phyloP scores from a whole-genome alignment of 2,888 invertebrate genomes.

The Drosophila cognata region DNA sequence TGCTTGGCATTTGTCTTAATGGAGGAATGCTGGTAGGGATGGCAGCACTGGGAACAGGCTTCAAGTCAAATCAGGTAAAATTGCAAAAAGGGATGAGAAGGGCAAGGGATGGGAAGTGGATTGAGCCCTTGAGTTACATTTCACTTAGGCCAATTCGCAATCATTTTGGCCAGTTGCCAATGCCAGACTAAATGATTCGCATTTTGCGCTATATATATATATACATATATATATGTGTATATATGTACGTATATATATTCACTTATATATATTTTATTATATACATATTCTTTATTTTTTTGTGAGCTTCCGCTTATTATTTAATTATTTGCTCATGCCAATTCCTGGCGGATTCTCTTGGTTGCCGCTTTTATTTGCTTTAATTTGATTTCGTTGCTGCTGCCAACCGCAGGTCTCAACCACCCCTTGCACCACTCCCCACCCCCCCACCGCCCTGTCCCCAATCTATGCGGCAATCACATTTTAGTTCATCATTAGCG shows the following conservation, averaged over 20 bases:
- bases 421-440: background rate
- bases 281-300: background rate
- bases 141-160: slow-evolving; percentile 44
- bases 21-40: background rate
- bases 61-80: slow-evolving; percentile 47
- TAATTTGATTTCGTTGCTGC: slow-evolving; percentile 71
- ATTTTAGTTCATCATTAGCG: slow-evolving; percentile 78
- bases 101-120: background rate
- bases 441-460: background rate
- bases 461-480: slow-evolving; percentile 55
- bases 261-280: background rate
- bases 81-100: slow-evolving; percentile 6
- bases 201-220: slow-evolving; percentile 19
- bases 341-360: slow-evolving; percentile 56
- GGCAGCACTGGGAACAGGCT: background rate
- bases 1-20: slow-evolving; percentile 58
- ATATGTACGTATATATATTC: background rate
- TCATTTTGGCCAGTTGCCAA: slow-evolving; percentile 47
- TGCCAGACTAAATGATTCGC: slow-evolving; percentile 53
- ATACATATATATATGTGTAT: background rate
- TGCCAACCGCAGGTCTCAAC: slow-evolving; percentile 57
- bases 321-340: slow-evolving; percentile 76
- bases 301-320: slow-evolving; percentile 65
- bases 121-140: slow-evolving; percentile 16
- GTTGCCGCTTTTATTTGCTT: slow-evolving; percentile 54